These are phyloP conservation scores for Crotalus viridis DNA, from an alignment of 2,113 vertebrate genomes.

Conservation along the genomic window DNA sequence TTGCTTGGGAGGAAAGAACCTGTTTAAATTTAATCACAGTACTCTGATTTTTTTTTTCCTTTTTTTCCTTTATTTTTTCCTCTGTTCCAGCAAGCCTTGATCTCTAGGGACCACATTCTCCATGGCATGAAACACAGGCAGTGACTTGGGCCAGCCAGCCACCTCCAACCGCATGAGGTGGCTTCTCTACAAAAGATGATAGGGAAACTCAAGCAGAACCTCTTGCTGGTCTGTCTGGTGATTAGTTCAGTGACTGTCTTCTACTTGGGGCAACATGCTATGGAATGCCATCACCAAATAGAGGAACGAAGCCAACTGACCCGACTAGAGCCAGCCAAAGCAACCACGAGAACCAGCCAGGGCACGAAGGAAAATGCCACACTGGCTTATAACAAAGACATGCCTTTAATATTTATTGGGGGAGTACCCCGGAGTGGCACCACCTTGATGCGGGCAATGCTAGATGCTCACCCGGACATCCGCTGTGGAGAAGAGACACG, in stretches of 20 bases:
- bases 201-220: conserved; percentile 94
- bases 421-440: conserved; percentile 95
- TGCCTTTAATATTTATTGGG: conserved; percentile 94
- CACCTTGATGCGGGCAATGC: conserved; percentile 94
- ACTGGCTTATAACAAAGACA: conserved; percentile 91
- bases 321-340: conserved; percentile 61
- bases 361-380: conserved; percentile 65
- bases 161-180: not conserved
- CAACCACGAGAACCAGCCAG: conserved; percentile 69
- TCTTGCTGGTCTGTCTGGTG: conserved; percentile 90
- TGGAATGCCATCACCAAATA: conserved; percentile 94
- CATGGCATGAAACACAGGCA: conserved; percentile 63
- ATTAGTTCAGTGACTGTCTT: conserved; percentile 93
- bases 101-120: conserved; percentile 52
- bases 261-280: conserved; percentile 91
- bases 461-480: conserved; percentile 91
- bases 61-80: not conserved
- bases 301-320: conserved; percentile 78
- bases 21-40: not conserved
- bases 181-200: conserved; percentile 76
- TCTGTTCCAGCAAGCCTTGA: conserved; percentile 50
- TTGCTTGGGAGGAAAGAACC: not conserved
- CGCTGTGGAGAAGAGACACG: conserved; percentile 94
- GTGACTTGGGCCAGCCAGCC: conserved; percentile 16
- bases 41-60: not conserved